Conservation (phyloP, 2,797 vertebrate species). For the Danio jaintianensis region DNA sequence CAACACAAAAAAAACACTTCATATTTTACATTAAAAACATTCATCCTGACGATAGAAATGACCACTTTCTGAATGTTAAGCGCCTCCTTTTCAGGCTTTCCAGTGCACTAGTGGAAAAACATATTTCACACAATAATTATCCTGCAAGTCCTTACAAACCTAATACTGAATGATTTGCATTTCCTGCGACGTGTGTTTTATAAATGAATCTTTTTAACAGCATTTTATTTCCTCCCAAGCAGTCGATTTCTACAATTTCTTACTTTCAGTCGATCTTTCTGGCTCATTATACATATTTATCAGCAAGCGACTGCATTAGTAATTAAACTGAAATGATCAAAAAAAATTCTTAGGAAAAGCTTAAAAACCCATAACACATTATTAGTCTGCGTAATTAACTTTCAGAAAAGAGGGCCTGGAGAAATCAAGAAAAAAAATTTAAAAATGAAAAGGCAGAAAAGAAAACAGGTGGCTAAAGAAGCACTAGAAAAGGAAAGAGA, state of each 20-base stretch:
- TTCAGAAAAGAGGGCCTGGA: conserved; percentile 47
- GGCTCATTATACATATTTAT: conserved; percentile 61
- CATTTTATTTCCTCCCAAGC: not conserved
- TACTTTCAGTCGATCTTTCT: conserved; percentile 52
- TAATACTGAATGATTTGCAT: conserved; percentile 7
- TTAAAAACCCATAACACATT: conserved; percentile 67
- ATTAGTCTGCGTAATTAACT: conserved; percentile 69
- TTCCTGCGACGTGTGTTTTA: not conserved
- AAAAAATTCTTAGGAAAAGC: conserved; percentile 62
- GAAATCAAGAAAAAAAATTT: conserved; percentile 54
- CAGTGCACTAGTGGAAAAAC: not conserved
- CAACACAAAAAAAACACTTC: too few relatives aligned
- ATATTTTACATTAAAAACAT: too few relatives aligned
- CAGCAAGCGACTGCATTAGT: conserved; percentile 54
- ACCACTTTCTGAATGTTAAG: not conserved
- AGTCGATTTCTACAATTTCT: not conserved
- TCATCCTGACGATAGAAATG: not conserved
- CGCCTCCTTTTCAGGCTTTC: not conserved
- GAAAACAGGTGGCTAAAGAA: conserved; percentile 38
- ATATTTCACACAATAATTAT: not conserved
- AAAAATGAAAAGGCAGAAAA: conserved; percentile 33
- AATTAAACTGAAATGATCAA: conserved; percentile 69
- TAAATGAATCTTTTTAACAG: conserved; percentile 24
- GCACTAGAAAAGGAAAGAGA: conserved; percentile 1
- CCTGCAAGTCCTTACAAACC: not conserved